phyloP scores from a whole-genome alignment of 2,113 vertebrate species.

The Zosterops hypoxanthus region DNA sequence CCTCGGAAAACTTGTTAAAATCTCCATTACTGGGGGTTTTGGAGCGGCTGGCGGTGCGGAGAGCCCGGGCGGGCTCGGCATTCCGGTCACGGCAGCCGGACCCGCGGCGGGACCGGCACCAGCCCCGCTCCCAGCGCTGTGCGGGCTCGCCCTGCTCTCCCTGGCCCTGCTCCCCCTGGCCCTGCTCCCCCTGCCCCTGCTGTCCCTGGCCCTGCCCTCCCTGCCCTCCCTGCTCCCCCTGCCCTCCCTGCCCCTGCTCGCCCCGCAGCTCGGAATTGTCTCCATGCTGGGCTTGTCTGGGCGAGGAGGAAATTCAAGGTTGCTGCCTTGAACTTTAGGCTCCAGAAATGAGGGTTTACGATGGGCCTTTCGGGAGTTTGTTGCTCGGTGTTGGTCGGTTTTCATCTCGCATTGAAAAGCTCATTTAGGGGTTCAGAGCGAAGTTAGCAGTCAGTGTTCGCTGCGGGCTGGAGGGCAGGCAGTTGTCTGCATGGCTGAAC shows the following conservation, averaged over 20 bases:
- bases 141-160: background rate
- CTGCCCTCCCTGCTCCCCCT: too few relatives aligned
- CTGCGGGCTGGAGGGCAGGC: background rate
- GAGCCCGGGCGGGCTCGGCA: background rate
- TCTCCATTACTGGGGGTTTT: fast-evolving
- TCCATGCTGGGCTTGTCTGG: fast-evolving
- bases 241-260: background rate
- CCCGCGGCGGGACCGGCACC: background rate
- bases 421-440: background rate
- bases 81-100: background rate
- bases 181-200: too few relatives aligned
- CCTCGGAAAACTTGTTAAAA: background rate
- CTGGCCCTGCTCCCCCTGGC: too few relatives aligned
- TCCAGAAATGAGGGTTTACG: background rate
- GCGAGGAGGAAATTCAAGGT: fast-evolving
- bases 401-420: background rate
- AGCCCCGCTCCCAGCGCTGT: background rate
- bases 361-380: background rate
- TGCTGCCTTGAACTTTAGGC: background rate
- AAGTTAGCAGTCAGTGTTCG: fast-evolving
- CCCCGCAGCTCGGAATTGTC: fast-evolving
- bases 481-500: background rate
- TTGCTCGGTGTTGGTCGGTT: background rate
- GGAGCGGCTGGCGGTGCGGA: background rate
- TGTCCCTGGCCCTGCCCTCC: too few relatives aligned